Base-by-base conservation (phyloP, 2,888 invertebrate genomes). In the Agrotis puta region DNA sequence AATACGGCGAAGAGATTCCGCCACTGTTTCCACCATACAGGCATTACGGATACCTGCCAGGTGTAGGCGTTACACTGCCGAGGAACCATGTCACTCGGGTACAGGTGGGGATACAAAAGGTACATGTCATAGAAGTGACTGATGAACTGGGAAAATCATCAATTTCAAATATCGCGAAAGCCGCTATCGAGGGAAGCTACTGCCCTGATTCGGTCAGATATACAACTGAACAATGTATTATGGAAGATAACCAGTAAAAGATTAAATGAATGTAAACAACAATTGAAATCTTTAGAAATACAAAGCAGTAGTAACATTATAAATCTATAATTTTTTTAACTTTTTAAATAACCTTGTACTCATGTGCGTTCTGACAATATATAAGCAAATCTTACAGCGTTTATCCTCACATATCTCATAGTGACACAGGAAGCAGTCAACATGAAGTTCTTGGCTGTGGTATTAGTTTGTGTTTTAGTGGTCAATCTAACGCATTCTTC, bases 41-140 rank as follows among this genome's bases (percentile, higher is more conserved):
- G 0, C 13, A 47, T 50, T 9, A 7, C 45, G 45, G 45, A 24
- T 18, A n/a, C 20, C 11, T 22, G 16, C 72, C 43, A 51, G n/a
- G n/a, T 51, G 11, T 4, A 22, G 14, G 59, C 51, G 43, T 70
- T 2, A 27, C 50, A 16, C 33, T n/a, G 9, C 50, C 64, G 11
- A 57, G 33, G 11, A 33, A 18, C 43, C 18, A 22, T 3, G 45
- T 14, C 16, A 22, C 48, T 45, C 47, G 20, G 63, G 56, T 74
- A n/a, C 50, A 50, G 7, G 75, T 65, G 18, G 57, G 66, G 67
- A 24, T 57, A 22, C 33, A 74, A 5, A 64, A 72, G n/a, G 65
- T 74, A 20, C 22, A 64, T 27, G 54, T 54, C 18, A 5, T 27
- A 56, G 48, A 74, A 57, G 27, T 74, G 16, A 22, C 50, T 16